These are phyloP conservation scores for Spinus olivaceus DNA, from an alignment of 2,797 vertebrate genomes.

Conservation along the genomic window DNA sequence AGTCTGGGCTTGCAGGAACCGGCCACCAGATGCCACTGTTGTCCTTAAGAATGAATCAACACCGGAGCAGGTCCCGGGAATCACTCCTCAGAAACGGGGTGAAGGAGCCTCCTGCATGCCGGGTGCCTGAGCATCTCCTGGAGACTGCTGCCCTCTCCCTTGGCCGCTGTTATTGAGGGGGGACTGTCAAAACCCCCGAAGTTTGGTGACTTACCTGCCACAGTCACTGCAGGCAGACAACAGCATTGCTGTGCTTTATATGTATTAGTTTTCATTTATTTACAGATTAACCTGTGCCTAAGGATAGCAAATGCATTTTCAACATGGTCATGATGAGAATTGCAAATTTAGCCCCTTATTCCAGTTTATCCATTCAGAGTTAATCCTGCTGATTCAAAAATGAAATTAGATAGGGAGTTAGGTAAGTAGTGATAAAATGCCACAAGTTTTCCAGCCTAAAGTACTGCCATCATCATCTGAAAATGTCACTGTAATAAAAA, in stretches of 20 bases:
- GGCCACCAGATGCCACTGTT: constrained; percentile 54
- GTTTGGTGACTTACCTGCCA: background rate
- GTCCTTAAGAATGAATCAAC: background rate
- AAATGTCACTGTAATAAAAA: background rate
- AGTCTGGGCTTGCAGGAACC: background rate
- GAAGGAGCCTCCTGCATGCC: background rate
- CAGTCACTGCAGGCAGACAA: background rate
- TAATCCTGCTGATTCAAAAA: background rate
- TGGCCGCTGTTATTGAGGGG: too few species aligned
- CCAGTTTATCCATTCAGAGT: background rate
- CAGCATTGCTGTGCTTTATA: background rate
- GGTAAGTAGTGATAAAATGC: background rate
- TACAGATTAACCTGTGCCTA: background rate
- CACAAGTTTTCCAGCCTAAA: background rate
- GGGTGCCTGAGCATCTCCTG: background rate
- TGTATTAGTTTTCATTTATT: background rate
- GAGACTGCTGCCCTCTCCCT: background rate
- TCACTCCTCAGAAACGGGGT: accelerated
- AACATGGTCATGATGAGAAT: background rate
- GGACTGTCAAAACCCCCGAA: background rate
- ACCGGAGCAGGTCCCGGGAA: accelerated
- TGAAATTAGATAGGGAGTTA: background rate
- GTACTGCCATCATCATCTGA: background rate
- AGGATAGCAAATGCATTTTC: background rate
- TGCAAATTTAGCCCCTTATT: background rate